Evolutionary conservation across 2,113 vertebrate species (phyloP).

Genomic region (Cyanoliseus patagonus): DNA sequence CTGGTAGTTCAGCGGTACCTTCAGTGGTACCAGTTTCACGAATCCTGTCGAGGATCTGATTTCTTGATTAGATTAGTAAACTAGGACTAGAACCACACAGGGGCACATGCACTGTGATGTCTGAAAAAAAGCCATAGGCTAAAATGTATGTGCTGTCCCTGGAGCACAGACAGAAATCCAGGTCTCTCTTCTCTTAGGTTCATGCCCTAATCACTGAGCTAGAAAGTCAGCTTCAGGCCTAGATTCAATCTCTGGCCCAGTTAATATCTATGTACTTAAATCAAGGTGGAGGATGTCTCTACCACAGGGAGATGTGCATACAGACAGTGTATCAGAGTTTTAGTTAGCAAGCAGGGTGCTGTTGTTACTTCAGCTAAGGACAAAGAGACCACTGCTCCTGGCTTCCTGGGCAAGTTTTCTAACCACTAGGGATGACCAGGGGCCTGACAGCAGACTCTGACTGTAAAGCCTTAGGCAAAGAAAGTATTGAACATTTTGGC

Average conservation of each 20-base stretch:
- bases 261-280: not conserved
- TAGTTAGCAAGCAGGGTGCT: not conserved
- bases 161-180: not conserved
- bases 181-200: conserved; percentile 1
- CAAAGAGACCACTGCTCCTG: not conserved
- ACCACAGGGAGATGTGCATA: not conserved
- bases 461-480: not conserved
- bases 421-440: not conserved
- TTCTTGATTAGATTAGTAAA: not conserved
- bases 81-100: not conserved
- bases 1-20: not conserved
- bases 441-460: not conserved
- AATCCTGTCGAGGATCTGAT: not conserved
- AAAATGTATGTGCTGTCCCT: not conserved
- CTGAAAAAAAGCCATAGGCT: not conserved
- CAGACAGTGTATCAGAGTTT: not conserved
- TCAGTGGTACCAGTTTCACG: not conserved
- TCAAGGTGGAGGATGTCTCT: not conserved
- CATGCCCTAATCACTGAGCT: not conserved
- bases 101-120: not conserved
- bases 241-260: not conserved
- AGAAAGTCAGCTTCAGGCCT: conserved; percentile 14
- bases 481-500: not conserved
- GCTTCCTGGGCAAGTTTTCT: not conserved
- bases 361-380: not conserved